A percentile compares a stretch with the other conserved stretches of the same genome.
Evolutionary conservation across 2,797 vertebrate genomes (phyloP).

Genomic region (Clarias platycephalus): DNA sequence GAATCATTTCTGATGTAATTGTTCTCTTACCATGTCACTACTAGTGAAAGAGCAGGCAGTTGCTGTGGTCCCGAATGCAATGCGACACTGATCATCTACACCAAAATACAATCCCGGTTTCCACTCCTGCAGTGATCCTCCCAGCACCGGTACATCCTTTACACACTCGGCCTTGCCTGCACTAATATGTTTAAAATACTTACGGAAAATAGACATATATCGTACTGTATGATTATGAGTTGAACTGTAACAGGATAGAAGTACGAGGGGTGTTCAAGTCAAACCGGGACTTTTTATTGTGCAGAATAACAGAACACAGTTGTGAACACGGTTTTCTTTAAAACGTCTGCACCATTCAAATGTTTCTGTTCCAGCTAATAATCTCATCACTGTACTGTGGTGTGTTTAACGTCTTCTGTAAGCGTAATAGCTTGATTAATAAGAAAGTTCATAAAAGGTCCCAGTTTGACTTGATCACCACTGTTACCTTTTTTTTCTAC

Average conservation of each 20-base stretch:
- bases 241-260: background rate
- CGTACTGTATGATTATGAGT: background rate
- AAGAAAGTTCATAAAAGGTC: too few species aligned
- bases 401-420: too few species aligned
- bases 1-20: background rate
- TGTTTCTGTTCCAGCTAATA: too few species aligned
- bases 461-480: too few species aligned
- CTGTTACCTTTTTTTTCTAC: background rate
- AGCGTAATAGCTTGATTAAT: too few species aligned
- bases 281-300: too few species aligned
- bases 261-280: background rate
- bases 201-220: background rate
- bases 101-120: constrained; percentile 92
- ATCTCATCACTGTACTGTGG: too few species aligned
- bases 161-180: constrained; percentile 81
- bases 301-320: too few species aligned
- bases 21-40: constrained; percentile 76
- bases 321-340: too few species aligned
- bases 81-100: constrained; percentile 89
- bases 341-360: too few species aligned
- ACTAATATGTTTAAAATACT: constrained; percentile 65
- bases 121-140: constrained; percentile 74
- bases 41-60: constrained; percentile 85
- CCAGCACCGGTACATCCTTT: constrained; percentile 74
- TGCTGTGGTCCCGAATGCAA: constrained; percentile 86